Conservation (phyloP, 2,113 vertebrate genomes). For the Catharus minimus region DNA sequence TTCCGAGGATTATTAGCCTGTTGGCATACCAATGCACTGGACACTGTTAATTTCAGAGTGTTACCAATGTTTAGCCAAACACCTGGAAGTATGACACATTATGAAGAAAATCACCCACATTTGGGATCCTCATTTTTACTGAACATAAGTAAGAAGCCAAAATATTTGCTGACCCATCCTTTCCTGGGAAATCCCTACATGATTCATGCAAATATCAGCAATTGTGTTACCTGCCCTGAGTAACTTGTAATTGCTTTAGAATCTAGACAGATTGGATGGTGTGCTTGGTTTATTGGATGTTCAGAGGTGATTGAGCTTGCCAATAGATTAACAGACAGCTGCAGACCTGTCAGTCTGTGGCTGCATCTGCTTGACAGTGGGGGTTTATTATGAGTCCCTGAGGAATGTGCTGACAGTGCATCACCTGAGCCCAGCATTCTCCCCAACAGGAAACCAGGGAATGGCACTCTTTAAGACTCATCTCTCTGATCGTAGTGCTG, state of each 20-base stretch:
- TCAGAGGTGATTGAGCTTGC: neutral
- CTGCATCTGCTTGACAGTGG: neutral
- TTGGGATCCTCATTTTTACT: neutral
- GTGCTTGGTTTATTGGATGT: neutral
- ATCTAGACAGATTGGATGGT: neutral
- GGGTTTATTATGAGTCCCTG: neutral
- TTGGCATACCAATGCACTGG: neutral
- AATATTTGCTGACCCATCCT: neutral
- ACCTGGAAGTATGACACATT: rapidly evolving
- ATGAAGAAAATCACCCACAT: neutral
- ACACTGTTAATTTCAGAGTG: neutral
- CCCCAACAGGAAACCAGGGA: neutral
- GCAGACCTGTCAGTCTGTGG: neutral
- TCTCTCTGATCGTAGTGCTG: neutral
- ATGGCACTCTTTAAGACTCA: neutral
- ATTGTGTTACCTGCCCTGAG: neutral
- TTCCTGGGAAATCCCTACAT: neutral
- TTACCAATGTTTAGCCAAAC: neutral
- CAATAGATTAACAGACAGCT: neutral
- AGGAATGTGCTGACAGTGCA: neutral
- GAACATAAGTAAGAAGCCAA: neutral
- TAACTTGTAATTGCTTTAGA: neutral
- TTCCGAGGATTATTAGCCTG: neutral
- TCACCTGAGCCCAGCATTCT: neutral
- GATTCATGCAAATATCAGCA: neutral